Conservation (phyloP, 2,113 vertebrate species). For the Oryzias melastigma region DNA sequence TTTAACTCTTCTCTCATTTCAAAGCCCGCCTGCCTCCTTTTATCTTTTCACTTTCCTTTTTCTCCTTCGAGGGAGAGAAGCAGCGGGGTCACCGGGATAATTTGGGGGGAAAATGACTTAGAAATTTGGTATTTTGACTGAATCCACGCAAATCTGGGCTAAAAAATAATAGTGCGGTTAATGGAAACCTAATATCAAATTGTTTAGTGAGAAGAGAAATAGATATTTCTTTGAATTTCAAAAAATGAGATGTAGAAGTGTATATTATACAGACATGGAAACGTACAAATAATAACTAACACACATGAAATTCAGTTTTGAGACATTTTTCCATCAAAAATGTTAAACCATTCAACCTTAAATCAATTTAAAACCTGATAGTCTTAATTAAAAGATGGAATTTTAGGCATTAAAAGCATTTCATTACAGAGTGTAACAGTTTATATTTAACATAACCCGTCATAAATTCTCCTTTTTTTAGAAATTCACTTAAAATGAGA, state of each 20-base stretch:
- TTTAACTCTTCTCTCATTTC: slow-evolving; percentile 64
- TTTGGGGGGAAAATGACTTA: slow-evolving; percentile 36
- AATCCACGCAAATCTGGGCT: slow-evolving; percentile 6
- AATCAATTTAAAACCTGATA: too few species aligned
- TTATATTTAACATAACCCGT: too few species aligned
- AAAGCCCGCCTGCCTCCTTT: slow-evolving; percentile 63
- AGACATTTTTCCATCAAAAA: too few species aligned
- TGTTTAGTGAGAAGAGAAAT: not conserved
- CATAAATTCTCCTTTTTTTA: too few species aligned
- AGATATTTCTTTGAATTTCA: not conserved
- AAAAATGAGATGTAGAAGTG: too few species aligned
- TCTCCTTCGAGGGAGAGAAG: slow-evolving; percentile 36
- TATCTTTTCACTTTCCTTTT: slow-evolving; percentile 51
- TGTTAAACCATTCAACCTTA: too few species aligned
- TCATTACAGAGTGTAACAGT: too few species aligned
- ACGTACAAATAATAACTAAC: too few species aligned
- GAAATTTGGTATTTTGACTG: slow-evolving; percentile 32
- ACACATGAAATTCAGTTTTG: too few species aligned
- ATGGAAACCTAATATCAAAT: slow-evolving; percentile 12
- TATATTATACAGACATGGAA: not conserved
- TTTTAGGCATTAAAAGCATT: too few species aligned
- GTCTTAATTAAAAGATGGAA: too few species aligned
- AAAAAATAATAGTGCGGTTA: not conserved
- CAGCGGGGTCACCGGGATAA: slow-evolving; percentile 46
- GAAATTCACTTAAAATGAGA: too few species aligned